Percentiles rank a stretch among this genome's conserved stretches.
Evolutionary conservation across 2,113 vertebrate genomes (phyloP).

Genomic region (Empidonax alnorum): DNA sequence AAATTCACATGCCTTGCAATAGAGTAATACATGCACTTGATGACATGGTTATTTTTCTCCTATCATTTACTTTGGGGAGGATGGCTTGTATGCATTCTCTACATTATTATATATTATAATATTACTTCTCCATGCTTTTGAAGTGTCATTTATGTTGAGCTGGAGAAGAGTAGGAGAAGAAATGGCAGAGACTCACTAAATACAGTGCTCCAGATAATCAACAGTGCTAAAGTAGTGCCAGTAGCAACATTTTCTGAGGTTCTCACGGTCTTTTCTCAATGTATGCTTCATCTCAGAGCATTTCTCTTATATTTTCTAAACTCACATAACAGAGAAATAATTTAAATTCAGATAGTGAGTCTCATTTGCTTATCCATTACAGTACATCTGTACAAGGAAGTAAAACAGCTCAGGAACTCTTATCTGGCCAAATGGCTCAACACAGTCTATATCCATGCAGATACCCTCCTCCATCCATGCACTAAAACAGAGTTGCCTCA

Average conservation of each 20-base stretch:
- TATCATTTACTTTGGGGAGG: background rate
- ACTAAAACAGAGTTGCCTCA: background rate
- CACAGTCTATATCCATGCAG: background rate
- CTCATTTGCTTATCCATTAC: background rate
- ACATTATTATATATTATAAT: no score
- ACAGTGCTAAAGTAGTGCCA: background rate
- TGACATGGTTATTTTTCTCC: background rate
- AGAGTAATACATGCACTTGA: background rate
- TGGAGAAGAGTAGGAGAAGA: background rate
- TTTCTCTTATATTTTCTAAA: background rate
- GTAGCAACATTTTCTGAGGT: background rate
- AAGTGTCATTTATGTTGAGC: background rate
- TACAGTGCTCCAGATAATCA: background rate
- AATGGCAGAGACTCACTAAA: background rate
- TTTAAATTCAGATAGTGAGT: background rate
- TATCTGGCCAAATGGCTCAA: background rate
- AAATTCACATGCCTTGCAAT: background rate
- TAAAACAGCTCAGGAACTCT: background rate
- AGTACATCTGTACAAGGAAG: background rate
- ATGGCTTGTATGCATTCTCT: background rate
- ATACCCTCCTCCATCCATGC: background rate
- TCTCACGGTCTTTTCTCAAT: background rate
- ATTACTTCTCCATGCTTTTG: background rate
- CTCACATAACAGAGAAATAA: background rate
- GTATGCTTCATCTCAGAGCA: background rate